Evolutionary conservation across 2,797 vertebrate species (phyloP), one percentile per base, ranked within the genome.

Genomic region (Chaetodon trifasciatus): DNA sequence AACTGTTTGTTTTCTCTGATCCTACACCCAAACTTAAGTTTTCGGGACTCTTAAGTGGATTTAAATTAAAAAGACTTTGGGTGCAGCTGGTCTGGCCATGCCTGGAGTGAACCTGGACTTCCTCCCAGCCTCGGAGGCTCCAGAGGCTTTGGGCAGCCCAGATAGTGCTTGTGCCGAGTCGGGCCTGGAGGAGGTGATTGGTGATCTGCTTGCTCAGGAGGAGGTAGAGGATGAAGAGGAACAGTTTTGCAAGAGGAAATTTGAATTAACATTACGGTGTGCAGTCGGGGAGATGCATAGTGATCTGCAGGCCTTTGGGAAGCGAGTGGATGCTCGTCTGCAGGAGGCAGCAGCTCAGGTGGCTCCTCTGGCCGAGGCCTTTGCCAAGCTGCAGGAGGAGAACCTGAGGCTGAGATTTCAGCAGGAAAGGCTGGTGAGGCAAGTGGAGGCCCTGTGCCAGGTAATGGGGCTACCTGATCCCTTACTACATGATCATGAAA

Each of bases 291-390:
- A 97, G 83, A 91, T 98, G 65, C 95, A 89, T 32, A 85, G 35
- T n/a, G 97, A 98, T 72, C 91, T 98, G 75, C 93, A 96, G 87
- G 93, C 82, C 0, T 97, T 97, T 40, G 85, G 90, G 65, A 93
- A 84, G 39, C 91, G 39, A 0, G 86, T 97, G 72, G 92, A 97
- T 70, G 93, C 79, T 61, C 94, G 88, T 16, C 88, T 98, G 3
- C 93, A 96, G 80, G 91, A 87, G 80, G 95, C 92, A 0, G 78
- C 88, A 8, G 72, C 66, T 35, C 81, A 61, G 21, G 81, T 97
- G 86, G 86, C 91, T 77, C 95, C 94, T 0, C 88, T 97, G 86
- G 92, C 90, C 0, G 79, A 76, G n/a, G 91, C 89, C 0, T 65
- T 97, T 17, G 87, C 78, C 19, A 83, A 70, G 12, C 88, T 99